Percentiles rank a stretch among this genome's conserved stretches.
These are phyloP conservation scores for Huso huso DNA, from an alignment of 2,797 vertebrate species.

Conservation along the genomic window DNA sequence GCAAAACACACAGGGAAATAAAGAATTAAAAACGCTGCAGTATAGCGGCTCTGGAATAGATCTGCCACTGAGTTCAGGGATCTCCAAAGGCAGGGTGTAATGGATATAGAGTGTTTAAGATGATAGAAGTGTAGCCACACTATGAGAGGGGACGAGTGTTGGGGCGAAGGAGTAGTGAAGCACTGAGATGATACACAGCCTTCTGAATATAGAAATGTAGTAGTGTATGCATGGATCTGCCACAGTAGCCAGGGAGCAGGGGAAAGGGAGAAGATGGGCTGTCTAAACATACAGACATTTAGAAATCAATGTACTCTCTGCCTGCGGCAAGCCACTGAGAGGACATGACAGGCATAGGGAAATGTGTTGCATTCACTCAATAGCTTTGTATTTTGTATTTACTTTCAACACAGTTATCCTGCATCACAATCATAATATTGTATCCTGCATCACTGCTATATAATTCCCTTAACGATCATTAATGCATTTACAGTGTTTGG, in stretches of 20 bases:
- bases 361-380: no score
- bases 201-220: conserved; percentile 2
- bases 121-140: background rate
- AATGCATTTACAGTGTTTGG: no score
- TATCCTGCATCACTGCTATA: no score
- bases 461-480: no score
- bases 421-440: no score
- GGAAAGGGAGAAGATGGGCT: background rate
- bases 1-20: conserved; percentile 1
- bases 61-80: background rate
- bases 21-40: conserved; percentile 5
- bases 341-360: no score
- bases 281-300: background rate
- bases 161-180: background rate
- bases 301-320: no score
- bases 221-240: background rate
- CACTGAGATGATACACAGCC: background rate
- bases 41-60: background rate
- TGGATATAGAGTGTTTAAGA: conserved; percentile 4
- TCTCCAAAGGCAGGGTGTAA: background rate
- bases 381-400: no score
- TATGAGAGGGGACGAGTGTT: background rate
- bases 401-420: no score
- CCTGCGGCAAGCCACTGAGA: no score
- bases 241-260: background rate